These are phyloP conservation scores for Helicoverpa armigera DNA, from an alignment of 1,140 invertebrate genomes.

Conservation along the genomic window DNA sequence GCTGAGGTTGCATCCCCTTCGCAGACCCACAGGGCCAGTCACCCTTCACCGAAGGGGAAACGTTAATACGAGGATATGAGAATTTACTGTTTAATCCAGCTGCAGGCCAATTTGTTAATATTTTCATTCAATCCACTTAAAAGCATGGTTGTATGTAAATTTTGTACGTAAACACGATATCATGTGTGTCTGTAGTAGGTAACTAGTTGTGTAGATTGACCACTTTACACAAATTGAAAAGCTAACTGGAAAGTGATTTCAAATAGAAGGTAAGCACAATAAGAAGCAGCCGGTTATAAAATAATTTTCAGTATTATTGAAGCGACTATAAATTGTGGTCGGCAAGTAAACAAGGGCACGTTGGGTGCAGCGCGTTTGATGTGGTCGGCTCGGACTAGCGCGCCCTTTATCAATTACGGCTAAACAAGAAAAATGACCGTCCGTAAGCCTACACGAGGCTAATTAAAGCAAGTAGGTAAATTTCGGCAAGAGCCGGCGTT, in stretches of 20 bases:
- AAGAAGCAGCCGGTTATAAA: not conserved
- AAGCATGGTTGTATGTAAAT: conserved; percentile 67
- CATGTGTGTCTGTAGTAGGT: conserved; percentile 11
- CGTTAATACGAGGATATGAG: conserved; percentile 85
- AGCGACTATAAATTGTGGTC: conserved; percentile 22
- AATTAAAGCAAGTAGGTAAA: conserved; percentile 85
- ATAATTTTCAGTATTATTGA: conserved; percentile 25
- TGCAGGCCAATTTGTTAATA: conserved; percentile 86
- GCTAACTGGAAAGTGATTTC: conserved; percentile 25
- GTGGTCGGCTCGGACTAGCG: conserved; percentile 58
- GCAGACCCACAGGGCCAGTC: conserved; percentile 68
- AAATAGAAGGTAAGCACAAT: not conserved
- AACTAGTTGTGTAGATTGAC: conserved; percentile 24
- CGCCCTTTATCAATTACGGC: conserved; percentile 83
- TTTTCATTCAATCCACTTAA: conserved; percentile 85
- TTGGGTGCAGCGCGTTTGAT: conserved; percentile 60
- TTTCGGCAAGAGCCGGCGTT: conserved; percentile 68
- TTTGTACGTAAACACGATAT: conserved; percentile 50
- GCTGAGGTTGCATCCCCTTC: conserved; percentile 80
- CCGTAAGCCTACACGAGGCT: conserved; percentile 78
- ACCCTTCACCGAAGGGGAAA: conserved; percentile 80
- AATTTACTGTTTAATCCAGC: conserved; percentile 85
- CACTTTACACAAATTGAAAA: conserved; percentile 51
- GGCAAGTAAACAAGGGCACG: conserved; percentile 40
- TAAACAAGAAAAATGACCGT: conserved; percentile 84